Evolutionary conservation across 2,797 vertebrate species (phyloP), one percentile per base, ranked within the genome.

Genomic region (Antrozous pallidus): DNA sequence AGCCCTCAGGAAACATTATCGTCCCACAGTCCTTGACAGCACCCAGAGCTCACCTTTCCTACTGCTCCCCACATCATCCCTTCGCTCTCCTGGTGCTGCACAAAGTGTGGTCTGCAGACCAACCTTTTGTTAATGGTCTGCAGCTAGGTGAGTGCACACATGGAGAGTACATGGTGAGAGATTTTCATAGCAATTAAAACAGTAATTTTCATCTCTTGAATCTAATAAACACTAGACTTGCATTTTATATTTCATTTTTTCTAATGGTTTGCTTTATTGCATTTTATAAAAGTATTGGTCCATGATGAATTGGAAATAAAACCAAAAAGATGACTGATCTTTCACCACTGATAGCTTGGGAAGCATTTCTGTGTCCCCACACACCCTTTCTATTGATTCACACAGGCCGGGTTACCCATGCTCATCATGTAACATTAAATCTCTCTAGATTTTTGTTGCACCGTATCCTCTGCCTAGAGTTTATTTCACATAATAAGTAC

Each of bases 171-270:
- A 6, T 12, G 6, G 14, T 78, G 49, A 49, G 80, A 69, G 40
- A 45, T 74, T 70, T 71, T 42, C 83, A 40, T 42, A 82, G 65
- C 79, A 91, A 38, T 47, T 33, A 83, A 47, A 82, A 82, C 17
- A 10, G 14, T 69, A 54, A 33, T 36, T 73, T 85, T 75, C 3
- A 63, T 81, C 33, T 93, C 71, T n/a, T 31, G 45, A 82, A 51
- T 88, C 71, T 56, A 67, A 33, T 42, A 71, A 54, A 83, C 90
- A 22, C 5, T 42, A 54, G 31, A 56, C 67, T 88, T 91, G 36
- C 36, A 42, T 96, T 89, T 95, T 61, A 18, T 74, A 40, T 80
- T 92, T 75, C 17, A 36, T 67, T 63, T 87, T 87, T 94, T 58
- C 90, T 92, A 88, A 54, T 24, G 47, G 70, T 75, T 95, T 16